Evolutionary conservation across 2,888 invertebrate species (phyloP), one percentile per base, ranked within the genome.

Genomic region (Chrysotoxum bicinctum): DNA sequence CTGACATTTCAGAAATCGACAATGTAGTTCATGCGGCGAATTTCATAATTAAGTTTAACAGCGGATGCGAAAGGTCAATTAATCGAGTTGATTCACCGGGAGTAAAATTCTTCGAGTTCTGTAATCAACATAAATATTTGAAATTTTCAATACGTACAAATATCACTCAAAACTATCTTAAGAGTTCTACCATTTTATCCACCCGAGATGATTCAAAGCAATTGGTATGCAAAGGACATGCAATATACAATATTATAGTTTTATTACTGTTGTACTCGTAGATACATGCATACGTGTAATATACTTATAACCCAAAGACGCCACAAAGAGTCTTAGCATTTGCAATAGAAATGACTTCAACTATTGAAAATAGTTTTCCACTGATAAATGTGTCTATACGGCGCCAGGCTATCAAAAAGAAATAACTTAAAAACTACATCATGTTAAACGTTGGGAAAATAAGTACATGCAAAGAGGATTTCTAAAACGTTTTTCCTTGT

Each of bases 331-430:
- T 16, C 64, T 35, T 9, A 66, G 21, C 8, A 48, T 21, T n/a
- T 48, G 48, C 21, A 48, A 66, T 50, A 32, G 14, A 45, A 45
- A 64, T 64, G 45, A 32, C 48, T 66, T 26, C 26, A 43, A n/a
- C 40, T 62, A 62, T 62, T 10, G 23, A 60, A 48, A 32, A 35
- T 48, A n/a, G 32, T 66, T 60, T 26, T 35, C 8, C n/a, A 40
- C 60, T 66, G 64, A 66, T 48, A 21, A 66, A 66, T 66, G 48
- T 66, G 62, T 48, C 48, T 48, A 12, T 48, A 48, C 14, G 64
- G 48, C 64, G 64, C 64, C 48, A 48, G 60, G 40, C 21, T 40
- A 40, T 40, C 23, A 60, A 19, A 64, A 64, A 3, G 19, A 64
- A 32, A 45, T 16, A 16, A 62, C 14, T 45, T 21, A 0, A 48